A percentile compares a stretch with the other conserved stretches of the same genome.
These are phyloP conservation scores for Lethenteron camtschaticum DNA, from an alignment of 2,113 vertebrate species.

Conservation along the genomic window DNA sequence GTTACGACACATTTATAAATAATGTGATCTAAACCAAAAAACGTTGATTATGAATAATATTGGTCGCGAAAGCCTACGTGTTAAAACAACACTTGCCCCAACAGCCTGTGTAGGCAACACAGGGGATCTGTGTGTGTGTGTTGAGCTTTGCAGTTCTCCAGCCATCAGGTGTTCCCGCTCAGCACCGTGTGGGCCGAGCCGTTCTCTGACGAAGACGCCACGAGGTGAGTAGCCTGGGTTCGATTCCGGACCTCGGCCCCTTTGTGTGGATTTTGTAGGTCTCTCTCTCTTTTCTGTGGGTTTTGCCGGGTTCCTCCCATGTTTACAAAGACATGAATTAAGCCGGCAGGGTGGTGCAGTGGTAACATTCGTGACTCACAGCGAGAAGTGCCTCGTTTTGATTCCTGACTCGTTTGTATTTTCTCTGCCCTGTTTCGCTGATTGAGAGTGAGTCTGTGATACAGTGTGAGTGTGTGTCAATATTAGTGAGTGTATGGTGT, in stretches of 20 bases:
- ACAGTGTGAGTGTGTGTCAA: neutral
- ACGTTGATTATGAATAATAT: no score
- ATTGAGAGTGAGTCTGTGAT: neutral
- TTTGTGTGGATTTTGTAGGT: no score
- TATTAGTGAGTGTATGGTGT: neutral
- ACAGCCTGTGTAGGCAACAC: neutral
- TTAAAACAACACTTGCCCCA: no score
- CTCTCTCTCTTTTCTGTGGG: no score
- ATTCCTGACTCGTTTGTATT: neutral
- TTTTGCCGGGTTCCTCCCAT: no score
- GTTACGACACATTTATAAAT: no score
- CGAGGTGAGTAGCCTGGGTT: conserved; percentile 37
- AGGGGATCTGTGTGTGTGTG: neutral
- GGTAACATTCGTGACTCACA: neutral
- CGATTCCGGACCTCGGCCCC: no score
- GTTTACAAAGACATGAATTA: no score
- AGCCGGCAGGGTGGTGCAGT: no score
- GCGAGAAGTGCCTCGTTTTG: neutral
- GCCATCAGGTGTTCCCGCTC: conserved; percentile 77
- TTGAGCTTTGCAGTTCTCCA: conserved; percentile 53
- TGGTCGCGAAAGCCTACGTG: no score
- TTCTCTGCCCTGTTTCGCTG: neutral
- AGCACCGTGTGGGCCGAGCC: conserved; percentile 83
- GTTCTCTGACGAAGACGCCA: conserved; percentile 51
- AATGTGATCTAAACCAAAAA: no score